Percentiles rank a stretch among this genome's conserved stretches.
Evolutionary conservation across 2,888 invertebrate genomes (phyloP).

Genomic region (Patella ulyssiponensis): DNA sequence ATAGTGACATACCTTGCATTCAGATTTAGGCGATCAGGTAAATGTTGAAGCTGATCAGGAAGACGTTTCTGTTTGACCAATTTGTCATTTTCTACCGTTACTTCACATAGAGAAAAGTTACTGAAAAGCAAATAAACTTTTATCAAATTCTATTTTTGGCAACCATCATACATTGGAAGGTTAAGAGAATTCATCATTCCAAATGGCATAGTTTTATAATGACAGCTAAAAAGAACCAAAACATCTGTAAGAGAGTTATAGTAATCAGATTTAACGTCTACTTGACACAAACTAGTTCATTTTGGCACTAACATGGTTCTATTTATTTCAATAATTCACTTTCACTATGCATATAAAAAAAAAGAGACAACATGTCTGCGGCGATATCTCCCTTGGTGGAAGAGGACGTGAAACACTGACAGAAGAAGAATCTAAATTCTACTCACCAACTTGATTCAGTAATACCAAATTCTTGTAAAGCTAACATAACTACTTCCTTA

Average conservation of each 20-base stretch:
- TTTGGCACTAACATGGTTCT: no score
- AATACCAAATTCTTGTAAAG: slow-evolving; percentile 95
- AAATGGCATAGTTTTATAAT: neutral
- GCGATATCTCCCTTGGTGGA: no score
- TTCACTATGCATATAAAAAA: no score
- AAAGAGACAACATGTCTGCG: no score
- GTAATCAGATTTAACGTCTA: no score
- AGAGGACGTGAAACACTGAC: no score
- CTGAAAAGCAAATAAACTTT: slow-evolving; percentile 68
- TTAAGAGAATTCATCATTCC: no score
- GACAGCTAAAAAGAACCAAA: neutral
- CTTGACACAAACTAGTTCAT: no score
- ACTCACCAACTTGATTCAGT: slow-evolving; percentile 86
- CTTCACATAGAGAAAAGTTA: slow-evolving; percentile 95
- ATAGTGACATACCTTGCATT: slow-evolving; percentile 74
- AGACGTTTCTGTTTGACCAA: slow-evolving; percentile 96
- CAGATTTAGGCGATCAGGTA: slow-evolving; percentile 93
- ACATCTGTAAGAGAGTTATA: no score
- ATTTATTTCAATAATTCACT: no score
- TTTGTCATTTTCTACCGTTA: slow-evolving; percentile 90
- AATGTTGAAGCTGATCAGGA: slow-evolving; percentile 93
- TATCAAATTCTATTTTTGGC: neutral
- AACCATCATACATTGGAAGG: no score
- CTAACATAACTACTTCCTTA: slow-evolving; percentile 92
- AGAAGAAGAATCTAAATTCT: neutral